Base-by-base conservation (phyloP, 2,888 invertebrate species). In the Glaucopsyche alexis region DNA sequence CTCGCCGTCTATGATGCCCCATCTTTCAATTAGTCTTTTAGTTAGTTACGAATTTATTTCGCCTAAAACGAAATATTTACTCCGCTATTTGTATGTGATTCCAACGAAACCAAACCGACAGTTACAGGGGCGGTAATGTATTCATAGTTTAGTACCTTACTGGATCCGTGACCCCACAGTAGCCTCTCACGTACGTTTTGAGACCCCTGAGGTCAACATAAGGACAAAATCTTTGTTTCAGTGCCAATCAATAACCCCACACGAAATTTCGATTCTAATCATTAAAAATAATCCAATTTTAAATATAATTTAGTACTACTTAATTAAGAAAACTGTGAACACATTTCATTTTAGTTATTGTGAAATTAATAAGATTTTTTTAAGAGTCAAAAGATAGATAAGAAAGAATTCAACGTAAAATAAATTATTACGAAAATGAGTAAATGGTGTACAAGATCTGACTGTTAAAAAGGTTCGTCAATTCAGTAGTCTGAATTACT, bases 121-220 rank as follows among this genome's bases (percentile, higher is more conserved):
- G 69, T 3, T 29, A 69, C 69, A 47, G 49, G 14, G 47, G 69
- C 19, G 47, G 47, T 69, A 49, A 47, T 69, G 69, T 69, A 69
- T 45, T 66, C 66, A 66, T 45, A 69, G 69, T 69, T 69, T 69
- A 69, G 69, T 69, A 69, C 69, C 69, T 69, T 69, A 69, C 69
- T 69, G 69, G 69, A 69, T 69, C 49, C 49, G 45, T 69, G 69
- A 69, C 69, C 69, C 69, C 69, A 69, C 69, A 49, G 69, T 69
- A 69, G 69, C 69, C 69, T 69, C 69, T 69, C 69, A 69, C 69
- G 69, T 69, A 47, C 47, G 69, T 69, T 69, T 49, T 69, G 69
- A 47, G 69, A 69, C 69, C 69, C 69, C 69, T 69, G 69, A 69
- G 69, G 69, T 69, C 69, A 67, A 67, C 66, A 45, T 66, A 66